Base-by-base conservation (phyloP, 2,113 vertebrate species). In the Aleadryas rufinucha region DNA sequence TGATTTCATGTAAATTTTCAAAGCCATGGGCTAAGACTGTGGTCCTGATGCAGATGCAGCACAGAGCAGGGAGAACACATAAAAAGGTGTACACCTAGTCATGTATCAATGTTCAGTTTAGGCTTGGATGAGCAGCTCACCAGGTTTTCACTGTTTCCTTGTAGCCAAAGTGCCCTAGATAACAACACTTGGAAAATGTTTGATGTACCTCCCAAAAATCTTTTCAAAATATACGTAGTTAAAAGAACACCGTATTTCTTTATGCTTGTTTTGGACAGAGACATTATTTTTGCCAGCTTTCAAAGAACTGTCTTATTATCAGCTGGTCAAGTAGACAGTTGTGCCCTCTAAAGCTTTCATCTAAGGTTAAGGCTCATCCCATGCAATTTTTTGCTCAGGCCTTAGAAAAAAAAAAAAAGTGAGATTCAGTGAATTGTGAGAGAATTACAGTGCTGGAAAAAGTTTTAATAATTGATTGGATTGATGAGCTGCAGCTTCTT, bases 21-120 rank as follows among this genome's bases (percentile, higher is more conserved):
- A 69, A 89, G 39, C 11, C 8, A 2, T 49, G 31, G 15, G 22
- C 44, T 61, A 16, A 23, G 14, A 24, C 27, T 78, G 7, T 57
- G 21, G 11, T 69, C 23, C 24, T 65, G 37, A 11, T 71, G 53
- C 16, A 93, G 17, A 19, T 27, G 31, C n/a, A 65, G 65, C 30
- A 35, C 33, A 33, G 27, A 68, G 20, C 0, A 0, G 8, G 18
- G 13, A 70, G 26, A 60, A 69, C 7, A 50, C 33, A 52, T 39
- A 37, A 50, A 42, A 53, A 9, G 2, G 1, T 27, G 24, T 56
- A 44, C 9, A 11, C 5, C 21, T 72, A 24, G 9, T 59, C 16
- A 14, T 4, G 21, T 52, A 33, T 28, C 61, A 76, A 0, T 0
- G 0, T 64, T 50, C 41, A 42, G 11, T 54, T 69, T 84, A 81